Evolutionary conservation across 2,888 invertebrate genomes (phyloP).

Genomic region (Petrophora chlorosata): DNA sequence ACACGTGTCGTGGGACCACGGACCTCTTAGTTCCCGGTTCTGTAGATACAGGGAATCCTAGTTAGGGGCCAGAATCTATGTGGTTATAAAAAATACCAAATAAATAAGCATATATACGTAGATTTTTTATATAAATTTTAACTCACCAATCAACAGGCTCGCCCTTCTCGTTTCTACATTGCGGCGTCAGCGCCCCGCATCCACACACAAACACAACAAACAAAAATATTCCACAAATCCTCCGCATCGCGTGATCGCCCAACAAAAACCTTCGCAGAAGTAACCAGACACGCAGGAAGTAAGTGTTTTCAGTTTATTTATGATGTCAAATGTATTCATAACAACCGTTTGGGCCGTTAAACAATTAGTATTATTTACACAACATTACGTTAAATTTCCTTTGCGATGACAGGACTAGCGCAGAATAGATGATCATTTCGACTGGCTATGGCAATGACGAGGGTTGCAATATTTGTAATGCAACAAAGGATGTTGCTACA

Average conservation of each 20-base stretch:
- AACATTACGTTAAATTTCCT: slow-evolving; percentile 57
- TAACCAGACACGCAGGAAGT: slow-evolving; percentile 67
- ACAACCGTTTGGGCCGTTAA: slow-evolving; percentile 52
- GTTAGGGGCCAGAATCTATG: no score
- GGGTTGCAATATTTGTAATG: slow-evolving; percentile 1
- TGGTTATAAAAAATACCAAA: no score
- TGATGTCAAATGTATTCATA: slow-evolving; percentile 58
- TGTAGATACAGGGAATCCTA: no score
- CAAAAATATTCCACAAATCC: slow-evolving; percentile 41
- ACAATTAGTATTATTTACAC: slow-evolving; percentile 66
- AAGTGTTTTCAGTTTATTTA: slow-evolving; percentile 49
- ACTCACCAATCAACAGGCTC: slow-evolving; percentile 88
- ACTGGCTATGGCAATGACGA: slow-evolving; percentile 21
- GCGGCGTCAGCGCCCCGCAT: slow-evolving; percentile 62
- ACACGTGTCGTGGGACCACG: no score
- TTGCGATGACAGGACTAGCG: slow-evolving; percentile 22
- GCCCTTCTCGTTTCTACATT: slow-evolving; percentile 85
- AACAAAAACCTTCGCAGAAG: slow-evolving; percentile 46
- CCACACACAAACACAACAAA: slow-evolving; percentile 50
- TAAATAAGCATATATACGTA: no score
- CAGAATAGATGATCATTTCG: neutral
- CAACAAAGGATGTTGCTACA: slow-evolving; percentile 44
- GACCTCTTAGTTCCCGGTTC: no score
- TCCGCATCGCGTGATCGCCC: slow-evolving; percentile 57
- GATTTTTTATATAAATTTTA: slow-evolving; percentile 20